A percentile compares a stretch with the other conserved stretches of the same genome.
These are phyloP conservation scores for Folsomia candida DNA, from an alignment of 2,888 invertebrate species.

Conservation along the genomic window DNA sequence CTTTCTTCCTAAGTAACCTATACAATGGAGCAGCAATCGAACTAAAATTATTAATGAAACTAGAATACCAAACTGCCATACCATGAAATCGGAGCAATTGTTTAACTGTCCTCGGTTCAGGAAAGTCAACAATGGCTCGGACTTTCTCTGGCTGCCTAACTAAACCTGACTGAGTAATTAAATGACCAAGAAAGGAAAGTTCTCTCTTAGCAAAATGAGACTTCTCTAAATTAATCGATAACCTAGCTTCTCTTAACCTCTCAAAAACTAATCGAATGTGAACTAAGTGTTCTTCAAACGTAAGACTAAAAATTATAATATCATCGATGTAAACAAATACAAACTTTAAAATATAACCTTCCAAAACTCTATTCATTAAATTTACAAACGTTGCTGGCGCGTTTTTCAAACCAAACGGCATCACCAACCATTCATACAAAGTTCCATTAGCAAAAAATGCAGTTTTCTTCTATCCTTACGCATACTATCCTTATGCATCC, in stretches of 20 bases:
- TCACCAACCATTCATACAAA: conserved; percentile 17
- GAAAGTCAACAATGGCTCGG: conserved; percentile 39
- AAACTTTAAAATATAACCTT: conserved; percentile 18
- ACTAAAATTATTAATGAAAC: conserved; percentile 44
- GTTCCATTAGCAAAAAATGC: conserved; percentile 22
- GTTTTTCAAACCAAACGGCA: conserved; percentile 33
- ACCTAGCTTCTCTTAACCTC: conserved; percentile 34
- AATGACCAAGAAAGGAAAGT: conserved; percentile 42
- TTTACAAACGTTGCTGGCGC: conserved; percentile 25
- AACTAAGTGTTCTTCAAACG: conserved; percentile 27
- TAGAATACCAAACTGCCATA: conserved; percentile 49
- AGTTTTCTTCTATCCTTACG: too few relatives aligned
- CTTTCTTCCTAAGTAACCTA: conserved; percentile 20
- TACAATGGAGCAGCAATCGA: conserved; percentile 44
- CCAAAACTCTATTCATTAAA: conserved; percentile 27
- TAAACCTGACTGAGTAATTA: conserved; percentile 36
- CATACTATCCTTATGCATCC: conserved; percentile 19
- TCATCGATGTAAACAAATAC: conserved; percentile 27
- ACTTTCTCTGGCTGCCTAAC: conserved; percentile 41
- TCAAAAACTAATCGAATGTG: conserved; percentile 40
- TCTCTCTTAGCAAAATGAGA: too few relatives aligned
- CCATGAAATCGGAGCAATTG: conserved; percentile 48
- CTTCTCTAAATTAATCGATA: conserved; percentile 46
- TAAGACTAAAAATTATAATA: conserved; percentile 25
- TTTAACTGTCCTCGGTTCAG: conserved; percentile 28